Evolutionary conservation across 2,888 invertebrate species (phyloP).

Genomic region (Sicus ferrugineus): DNA sequence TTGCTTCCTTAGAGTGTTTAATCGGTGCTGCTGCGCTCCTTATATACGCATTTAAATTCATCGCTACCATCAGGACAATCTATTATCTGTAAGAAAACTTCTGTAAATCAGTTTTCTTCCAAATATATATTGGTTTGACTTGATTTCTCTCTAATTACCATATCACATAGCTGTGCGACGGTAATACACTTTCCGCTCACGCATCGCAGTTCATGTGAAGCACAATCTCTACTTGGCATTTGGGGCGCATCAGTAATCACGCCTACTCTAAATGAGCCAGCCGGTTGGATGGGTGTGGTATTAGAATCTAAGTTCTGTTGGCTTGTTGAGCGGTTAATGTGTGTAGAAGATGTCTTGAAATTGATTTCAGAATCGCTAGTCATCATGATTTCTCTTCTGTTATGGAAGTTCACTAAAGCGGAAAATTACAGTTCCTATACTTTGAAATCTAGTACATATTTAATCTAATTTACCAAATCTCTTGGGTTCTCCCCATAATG

Average conservation of each 20-base stretch:
- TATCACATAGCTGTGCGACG: slow-evolving; percentile 71
- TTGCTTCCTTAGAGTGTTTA: too few species aligned
- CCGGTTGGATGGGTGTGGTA: slow-evolving; percentile 51
- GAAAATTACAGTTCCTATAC: neutral
- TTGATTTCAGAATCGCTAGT: slow-evolving; percentile 68
- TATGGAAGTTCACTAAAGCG: slow-evolving; percentile 66
- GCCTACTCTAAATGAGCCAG: slow-evolving; percentile 46
- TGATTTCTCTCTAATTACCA: slow-evolving; percentile 47
- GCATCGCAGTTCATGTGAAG: slow-evolving; percentile 70
- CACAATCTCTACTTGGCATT: slow-evolving; percentile 34
- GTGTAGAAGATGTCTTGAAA: slow-evolving; percentile 58
- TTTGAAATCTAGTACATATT: too few species aligned
- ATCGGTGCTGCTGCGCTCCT: slow-evolving; percentile 55
- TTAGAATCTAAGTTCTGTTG: slow-evolving; percentile 38
- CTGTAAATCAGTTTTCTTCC: neutral
- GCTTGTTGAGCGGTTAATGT: slow-evolving; percentile 49
- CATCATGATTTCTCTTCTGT: slow-evolving; percentile 70
- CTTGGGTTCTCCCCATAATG: slow-evolving; percentile 47
- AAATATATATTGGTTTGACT: neutral
- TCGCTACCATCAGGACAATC: slow-evolving; percentile 74
- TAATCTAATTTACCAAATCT: slow-evolving; percentile 51
- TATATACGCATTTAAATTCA: slow-evolving; percentile 71
- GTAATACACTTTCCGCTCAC: slow-evolving; percentile 73
- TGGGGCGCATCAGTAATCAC: slow-evolving; percentile 41
- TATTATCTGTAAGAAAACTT: slow-evolving; percentile 49